Percentiles rank a stretch among this genome's conserved stretches.
Conservation (phyloP, 2,888 invertebrate species). For the Phorcus lineatus region DNA sequence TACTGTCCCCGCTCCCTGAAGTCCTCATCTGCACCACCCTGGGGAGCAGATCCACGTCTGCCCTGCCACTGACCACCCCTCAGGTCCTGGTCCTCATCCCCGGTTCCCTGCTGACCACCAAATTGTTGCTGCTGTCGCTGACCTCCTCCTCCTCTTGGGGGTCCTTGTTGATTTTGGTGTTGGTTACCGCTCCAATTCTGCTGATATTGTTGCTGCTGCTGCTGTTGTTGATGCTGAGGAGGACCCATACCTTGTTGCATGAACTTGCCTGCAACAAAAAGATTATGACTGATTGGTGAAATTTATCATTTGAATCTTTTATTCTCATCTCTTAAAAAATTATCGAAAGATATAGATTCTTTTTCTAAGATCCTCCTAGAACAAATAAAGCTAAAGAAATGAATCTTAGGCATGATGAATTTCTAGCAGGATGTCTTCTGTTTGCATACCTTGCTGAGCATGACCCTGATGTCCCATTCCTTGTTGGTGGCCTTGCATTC, state of each 20-base stretch:
- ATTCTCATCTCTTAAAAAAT: too few species aligned
- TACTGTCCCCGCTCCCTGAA: conserved; percentile 13
- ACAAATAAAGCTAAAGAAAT: too few species aligned
- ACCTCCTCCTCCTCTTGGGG: background rate
- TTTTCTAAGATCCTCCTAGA: too few species aligned
- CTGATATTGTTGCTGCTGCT: background rate
- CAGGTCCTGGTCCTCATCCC: conserved; percentile 28
- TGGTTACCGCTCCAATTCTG: background rate
- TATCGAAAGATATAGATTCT: too few species aligned
- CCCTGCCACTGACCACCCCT: conserved; percentile 10
- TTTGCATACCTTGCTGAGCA: background rate
- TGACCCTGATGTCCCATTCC: conserved; percentile 15
- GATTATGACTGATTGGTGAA: background rate
- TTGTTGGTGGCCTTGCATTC: background rate
- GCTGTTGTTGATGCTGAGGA: background rate
- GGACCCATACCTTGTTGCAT: background rate
- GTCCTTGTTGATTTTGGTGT: background rate
- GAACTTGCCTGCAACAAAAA: background rate
- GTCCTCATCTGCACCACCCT: conserved; percentile 30
- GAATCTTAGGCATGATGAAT: too few species aligned
- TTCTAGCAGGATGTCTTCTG: background rate
- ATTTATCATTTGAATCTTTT: too few species aligned
- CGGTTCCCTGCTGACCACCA: background rate
- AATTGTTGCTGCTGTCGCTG: background rate
- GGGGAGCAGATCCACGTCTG: conserved; percentile 14